phyloP scores from a whole-genome alignment of 2,888 invertebrate species.

The Euproctis similis region DNA sequence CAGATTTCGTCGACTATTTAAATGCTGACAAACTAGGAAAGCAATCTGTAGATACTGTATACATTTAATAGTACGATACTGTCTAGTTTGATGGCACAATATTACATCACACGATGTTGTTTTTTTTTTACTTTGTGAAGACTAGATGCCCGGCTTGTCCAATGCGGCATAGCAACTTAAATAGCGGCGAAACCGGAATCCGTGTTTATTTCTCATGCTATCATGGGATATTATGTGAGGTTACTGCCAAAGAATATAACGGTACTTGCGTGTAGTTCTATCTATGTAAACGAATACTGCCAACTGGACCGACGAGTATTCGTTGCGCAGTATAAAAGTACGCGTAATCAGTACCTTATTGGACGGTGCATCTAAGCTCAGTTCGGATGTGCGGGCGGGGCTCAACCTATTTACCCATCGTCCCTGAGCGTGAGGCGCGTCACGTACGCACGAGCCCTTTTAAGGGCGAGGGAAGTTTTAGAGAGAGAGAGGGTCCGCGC shows the following conservation, averaged over 20 bases:
- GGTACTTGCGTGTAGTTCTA: constrained; percentile 34
- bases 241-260: constrained; percentile 32
- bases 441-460: constrained; percentile 63
- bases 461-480: constrained; percentile 40
- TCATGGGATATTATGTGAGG: constrained; percentile 33
- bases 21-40: no score
- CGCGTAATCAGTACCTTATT: constrained; percentile 51
- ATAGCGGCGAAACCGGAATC: constrained; percentile 59
- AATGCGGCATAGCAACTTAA: constrained; percentile 48
- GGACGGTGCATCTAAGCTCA: constrained; percentile 43
- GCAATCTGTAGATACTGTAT: no score
- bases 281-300: constrained; percentile 39
- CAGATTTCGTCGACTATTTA: no score
- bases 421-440: constrained; percentile 41
- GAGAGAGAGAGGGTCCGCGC: constrained; percentile 49
- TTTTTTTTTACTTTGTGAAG: constrained; percentile 34
- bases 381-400: constrained; percentile 49
- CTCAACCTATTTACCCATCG: constrained; percentile 34
- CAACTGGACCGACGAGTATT: constrained; percentile 27
- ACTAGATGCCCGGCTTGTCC: constrained; percentile 32
- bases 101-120: constrained; percentile 44
- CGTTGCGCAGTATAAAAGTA: constrained; percentile 32
- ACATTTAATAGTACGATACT: no score
- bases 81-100: no score
- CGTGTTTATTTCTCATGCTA: constrained; percentile 36